Percentiles rank a stretch among this genome's conserved stretches.
phyloP scores from a whole-genome alignment of 2,888 invertebrate species.

The Anticlea derivata region DNA sequence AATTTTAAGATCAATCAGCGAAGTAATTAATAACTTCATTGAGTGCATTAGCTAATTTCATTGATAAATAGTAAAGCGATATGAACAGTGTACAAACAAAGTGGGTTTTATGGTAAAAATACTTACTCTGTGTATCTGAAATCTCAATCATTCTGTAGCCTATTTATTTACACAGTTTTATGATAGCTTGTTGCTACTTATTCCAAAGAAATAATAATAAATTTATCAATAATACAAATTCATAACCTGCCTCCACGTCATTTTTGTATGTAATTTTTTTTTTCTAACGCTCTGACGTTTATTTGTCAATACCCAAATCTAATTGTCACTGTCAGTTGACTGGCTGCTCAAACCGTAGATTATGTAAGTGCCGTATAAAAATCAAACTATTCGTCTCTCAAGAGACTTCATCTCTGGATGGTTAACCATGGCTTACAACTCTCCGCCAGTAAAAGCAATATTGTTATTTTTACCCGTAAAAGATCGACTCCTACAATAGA shows the following conservation, averaged over 20 bases:
- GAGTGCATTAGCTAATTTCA: constrained; percentile 7
- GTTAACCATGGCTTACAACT: background rate
- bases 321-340: too few relatives aligned
- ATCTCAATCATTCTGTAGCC: constrained; percentile 89
- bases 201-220: constrained; percentile 49
- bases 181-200: constrained; percentile 29
- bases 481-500: background rate
- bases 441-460: background rate
- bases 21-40: too few relatives aligned
- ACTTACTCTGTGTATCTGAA: constrained; percentile 93
- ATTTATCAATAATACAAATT: constrained; percentile 57
- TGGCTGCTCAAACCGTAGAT: too few relatives aligned
- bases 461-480: background rate
- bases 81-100: background rate
- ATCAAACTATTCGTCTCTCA: too few relatives aligned
- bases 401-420: background rate
- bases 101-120: constrained; percentile 18
- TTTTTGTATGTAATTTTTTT: constrained; percentile 46
- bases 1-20: too few relatives aligned
- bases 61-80: constrained; percentile 20
- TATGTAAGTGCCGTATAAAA: too few relatives aligned
- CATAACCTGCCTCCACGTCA: constrained; percentile 74
- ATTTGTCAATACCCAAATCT: too few relatives aligned
- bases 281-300: background rate
- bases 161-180: constrained; percentile 32